Conservation (phyloP, 1,140 invertebrate species). For the Zaprionus africanus region DNA sequence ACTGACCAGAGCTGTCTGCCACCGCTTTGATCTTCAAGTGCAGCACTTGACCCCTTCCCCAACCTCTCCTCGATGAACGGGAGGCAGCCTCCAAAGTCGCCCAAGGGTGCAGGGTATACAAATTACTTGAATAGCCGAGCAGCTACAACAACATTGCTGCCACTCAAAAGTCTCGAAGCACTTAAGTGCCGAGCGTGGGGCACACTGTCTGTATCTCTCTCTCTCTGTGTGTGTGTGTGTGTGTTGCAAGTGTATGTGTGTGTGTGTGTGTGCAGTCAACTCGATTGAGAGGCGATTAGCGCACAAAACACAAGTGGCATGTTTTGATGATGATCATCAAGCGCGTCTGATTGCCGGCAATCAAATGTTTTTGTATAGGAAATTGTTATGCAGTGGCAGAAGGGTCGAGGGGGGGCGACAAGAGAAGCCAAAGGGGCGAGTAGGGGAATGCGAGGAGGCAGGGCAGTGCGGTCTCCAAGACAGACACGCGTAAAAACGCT, state of each 20-base stretch:
- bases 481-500: conserved; percentile 75
- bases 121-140: conserved; percentile 51
- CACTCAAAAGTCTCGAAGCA: conserved; percentile 74
- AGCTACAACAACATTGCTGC: conserved; percentile 66
- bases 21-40: conserved; percentile 67
- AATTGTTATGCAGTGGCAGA: conserved; percentile 20
- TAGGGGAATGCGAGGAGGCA: not conserved
- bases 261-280: conserved; percentile 60
- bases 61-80: not conserved
- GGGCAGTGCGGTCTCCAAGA: conserved; percentile 36
- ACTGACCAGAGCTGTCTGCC: conserved; percentile 29
- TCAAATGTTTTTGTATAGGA: conserved; percentile 60
- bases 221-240: conserved; percentile 7
- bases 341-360: conserved; percentile 76
- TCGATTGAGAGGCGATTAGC: conserved; percentile 78
- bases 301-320: conserved; percentile 79
- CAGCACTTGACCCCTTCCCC: not conserved
- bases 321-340: conserved; percentile 80
- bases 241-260: conserved; percentile 9
- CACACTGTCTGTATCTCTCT: not conserved
- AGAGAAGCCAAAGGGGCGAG: not conserved
- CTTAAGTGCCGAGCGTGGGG: conserved; percentile 62
- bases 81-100: not conserved
- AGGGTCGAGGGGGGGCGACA: not conserved
- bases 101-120: conserved; percentile 46